A percentile compares a stretch with the other conserved stretches of the same genome.
Evolutionary conservation across 2,113 vertebrate genomes (phyloP).

Genomic region (Datnioides undecimradiatus): DNA sequence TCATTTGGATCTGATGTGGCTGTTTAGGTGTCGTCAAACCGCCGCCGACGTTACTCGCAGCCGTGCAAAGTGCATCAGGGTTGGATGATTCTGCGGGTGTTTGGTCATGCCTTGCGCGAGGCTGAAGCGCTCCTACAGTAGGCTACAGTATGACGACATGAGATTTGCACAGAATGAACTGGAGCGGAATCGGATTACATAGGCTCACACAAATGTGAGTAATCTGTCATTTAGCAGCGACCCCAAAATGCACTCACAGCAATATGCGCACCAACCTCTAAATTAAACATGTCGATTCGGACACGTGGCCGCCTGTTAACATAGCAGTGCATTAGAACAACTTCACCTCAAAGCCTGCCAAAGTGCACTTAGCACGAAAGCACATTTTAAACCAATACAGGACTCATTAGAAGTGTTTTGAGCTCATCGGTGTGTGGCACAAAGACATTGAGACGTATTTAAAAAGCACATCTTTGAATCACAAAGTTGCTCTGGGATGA

Average conservation of each 20-base stretch:
- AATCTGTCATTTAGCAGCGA: constrained; percentile 82
- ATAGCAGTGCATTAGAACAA: constrained; percentile 27
- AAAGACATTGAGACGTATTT: neutral
- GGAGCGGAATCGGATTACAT: constrained; percentile 84
- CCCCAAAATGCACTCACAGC: constrained; percentile 66
- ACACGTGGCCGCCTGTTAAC: constrained; percentile 45
- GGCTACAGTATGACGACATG: constrained; percentile 77
- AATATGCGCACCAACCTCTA: constrained; percentile 54
- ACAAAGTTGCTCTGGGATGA: neutral
- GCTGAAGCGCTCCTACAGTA: constrained; percentile 67
- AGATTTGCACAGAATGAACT: constrained; percentile 84
- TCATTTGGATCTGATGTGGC: neutral
- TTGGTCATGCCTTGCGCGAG: constrained; percentile 69
- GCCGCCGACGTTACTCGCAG: constrained; percentile 11
- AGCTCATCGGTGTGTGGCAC: neutral
- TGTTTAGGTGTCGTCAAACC: constrained; percentile 7
- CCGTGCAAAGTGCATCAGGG: constrained; percentile 54
- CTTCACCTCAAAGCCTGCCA: constrained; percentile 1
- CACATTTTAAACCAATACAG: neutral
- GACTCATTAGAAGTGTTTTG: neutral
- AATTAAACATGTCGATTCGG: constrained; percentile 63
- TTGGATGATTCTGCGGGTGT: constrained; percentile 65
- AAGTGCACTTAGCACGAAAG: constrained; percentile 26
- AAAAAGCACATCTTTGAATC: neutral
- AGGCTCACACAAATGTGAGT: constrained; percentile 82